Percentiles rank a stretch among this genome's conserved stretches.
Conservation (phyloP, 1,140 invertebrate genomes). For the Eciton burchellii region DNA sequence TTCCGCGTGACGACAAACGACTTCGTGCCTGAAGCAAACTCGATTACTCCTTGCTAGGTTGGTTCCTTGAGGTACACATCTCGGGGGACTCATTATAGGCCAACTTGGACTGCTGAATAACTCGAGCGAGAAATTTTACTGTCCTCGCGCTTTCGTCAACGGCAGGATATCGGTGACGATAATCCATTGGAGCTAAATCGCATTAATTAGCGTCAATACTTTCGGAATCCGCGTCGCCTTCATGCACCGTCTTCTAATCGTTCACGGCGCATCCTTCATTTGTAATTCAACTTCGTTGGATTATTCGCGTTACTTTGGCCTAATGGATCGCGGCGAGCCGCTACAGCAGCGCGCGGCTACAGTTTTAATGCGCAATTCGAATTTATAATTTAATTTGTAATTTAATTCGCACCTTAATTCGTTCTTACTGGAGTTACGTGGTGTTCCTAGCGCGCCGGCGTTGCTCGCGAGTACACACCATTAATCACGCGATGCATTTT, state of each 20-base stretch:
- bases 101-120: slow-evolving; percentile 39
- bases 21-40: slow-evolving; percentile 61
- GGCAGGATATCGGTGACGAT: slow-evolving; percentile 10
- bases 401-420: slow-evolving; percentile 40
- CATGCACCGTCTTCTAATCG: slow-evolving; percentile 9
- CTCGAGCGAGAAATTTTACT: slow-evolving; percentile 43
- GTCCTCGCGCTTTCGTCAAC: slow-evolving; percentile 46
- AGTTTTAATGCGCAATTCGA: slow-evolving; percentile 38
- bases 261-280: slow-evolving; percentile 22
- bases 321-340: slow-evolving; percentile 6
- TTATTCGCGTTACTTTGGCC: slow-evolving; percentile 18
- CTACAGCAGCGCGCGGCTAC: not conserved
- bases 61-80: slow-evolving; percentile 49
- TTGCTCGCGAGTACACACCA: not conserved
- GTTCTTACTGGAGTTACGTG: slow-evolving; percentile 20
- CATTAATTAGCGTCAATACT: slow-evolving; percentile 4
- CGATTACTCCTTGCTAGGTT: slow-evolving; percentile 65
- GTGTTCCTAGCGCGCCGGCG: not conserved
- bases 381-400: slow-evolving; percentile 57
- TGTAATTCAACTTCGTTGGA: slow-evolving; percentile 26
- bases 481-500: slow-evolving; percentile 45
- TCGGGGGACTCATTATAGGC: slow-evolving; percentile 64
- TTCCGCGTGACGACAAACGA: slow-evolving; percentile 66
- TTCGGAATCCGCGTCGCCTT: not conserved
- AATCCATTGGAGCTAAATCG: slow-evolving; percentile 23